phyloP scores from a whole-genome alignment of 2,888 invertebrate genomes.

The Mythimna loreyi region DNA sequence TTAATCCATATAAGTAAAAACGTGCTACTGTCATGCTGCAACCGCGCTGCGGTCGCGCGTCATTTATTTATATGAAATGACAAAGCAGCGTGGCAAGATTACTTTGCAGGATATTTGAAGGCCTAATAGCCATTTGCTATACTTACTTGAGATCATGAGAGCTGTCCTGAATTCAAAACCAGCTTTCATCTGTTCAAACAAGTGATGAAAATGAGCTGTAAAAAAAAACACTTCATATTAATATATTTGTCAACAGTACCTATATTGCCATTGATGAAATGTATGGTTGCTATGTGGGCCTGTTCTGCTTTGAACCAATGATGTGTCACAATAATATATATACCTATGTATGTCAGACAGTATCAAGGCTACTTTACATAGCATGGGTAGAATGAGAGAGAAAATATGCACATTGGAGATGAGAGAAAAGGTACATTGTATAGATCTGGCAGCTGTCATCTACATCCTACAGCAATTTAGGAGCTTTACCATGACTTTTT shows the following conservation, averaged over 20 bases:
- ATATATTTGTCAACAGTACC: neutral
- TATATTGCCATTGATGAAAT: neutral
- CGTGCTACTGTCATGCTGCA: too few species aligned
- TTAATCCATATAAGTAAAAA: too few species aligned
- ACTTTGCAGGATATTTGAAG: too few species aligned
- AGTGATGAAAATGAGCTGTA: conserved; percentile 97
- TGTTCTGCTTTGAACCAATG: neutral
- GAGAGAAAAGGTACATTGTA: too few species aligned
- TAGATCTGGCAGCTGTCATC: too few species aligned
- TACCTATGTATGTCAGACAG: neutral
- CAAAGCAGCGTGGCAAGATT: too few species aligned
- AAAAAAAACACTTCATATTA: conserved; percentile 58
- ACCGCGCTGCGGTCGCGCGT: too few species aligned
- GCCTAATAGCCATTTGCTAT: neutral
- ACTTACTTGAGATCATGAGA: conserved; percentile 93
- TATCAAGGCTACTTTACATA: neutral
- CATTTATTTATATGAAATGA: too few species aligned
- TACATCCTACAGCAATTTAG: too few species aligned
- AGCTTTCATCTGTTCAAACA: conserved; percentile 94
- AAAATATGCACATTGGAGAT: too few species aligned
- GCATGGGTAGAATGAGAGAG: too few species aligned
- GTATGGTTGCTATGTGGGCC: neutral
- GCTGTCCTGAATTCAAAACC: conserved; percentile 94
- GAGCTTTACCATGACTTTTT: too few species aligned
- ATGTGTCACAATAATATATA: neutral